Base-by-base conservation (phyloP, 2,797 vertebrate species). In the Decapterus maruadsi region DNA sequence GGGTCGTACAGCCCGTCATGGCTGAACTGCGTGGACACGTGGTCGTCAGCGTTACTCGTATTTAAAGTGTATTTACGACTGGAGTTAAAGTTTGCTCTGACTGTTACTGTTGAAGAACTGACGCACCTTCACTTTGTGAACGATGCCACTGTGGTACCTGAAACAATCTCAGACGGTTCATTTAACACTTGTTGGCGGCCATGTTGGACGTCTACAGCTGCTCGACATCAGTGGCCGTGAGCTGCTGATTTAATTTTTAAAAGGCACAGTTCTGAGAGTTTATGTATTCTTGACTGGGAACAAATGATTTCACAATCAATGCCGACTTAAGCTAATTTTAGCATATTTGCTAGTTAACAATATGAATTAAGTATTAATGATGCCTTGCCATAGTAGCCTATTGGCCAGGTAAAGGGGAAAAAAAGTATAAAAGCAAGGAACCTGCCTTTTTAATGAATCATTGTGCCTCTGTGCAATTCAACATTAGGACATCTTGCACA, bases 41-140 rank as follows among this genome's bases (percentile, higher is more conserved):
- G 6, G 40, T 19, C 46, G 34, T 61, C 69, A 40, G 22, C 43
- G 31, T 64, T 61, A n/a, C 48, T 81, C 17, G 2, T 67, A 68
- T 68, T 65, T 75, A 57, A 88, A 45, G 29, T 69, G 66, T 78
- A 79, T 84, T 81, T 72, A 85, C 59, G 56, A 58, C 46, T 68
- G 72, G 59, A 73, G n/a, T 56, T 46, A 22, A 4, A 42, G 56
- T 60, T 70, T 80, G 48, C 42, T 14, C 56, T 72, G 40, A 60
- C 60, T 67, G 73, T 70, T 78, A 77, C 71, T 34, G 59, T 67
- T n/a, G 19, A 64, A 64, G 20, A 61, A 66, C 48, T 22, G 22
- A 69, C 14, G 8, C 42, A 65, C 70, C 48, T 48, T 68, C 9
- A 80, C 19, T 58, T 31, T 63, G 22, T 45, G 43, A 14, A 56